A percentile compares a stretch with the other conserved stretches of the same genome.
Conservation (phyloP, 1,140 invertebrate species). For the Argopecten irradians region DNA sequence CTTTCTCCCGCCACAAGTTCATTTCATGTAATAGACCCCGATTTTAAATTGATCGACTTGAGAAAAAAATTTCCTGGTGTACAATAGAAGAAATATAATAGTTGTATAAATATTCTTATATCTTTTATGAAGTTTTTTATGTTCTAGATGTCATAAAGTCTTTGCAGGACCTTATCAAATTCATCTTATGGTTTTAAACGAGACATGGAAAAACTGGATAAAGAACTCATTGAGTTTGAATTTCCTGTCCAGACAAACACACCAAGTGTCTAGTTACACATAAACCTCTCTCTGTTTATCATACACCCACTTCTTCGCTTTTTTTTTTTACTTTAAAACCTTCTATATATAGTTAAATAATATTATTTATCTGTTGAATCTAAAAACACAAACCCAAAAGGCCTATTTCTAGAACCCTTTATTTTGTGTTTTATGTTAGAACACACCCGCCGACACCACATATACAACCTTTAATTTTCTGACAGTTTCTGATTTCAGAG, state of each 20-base stretch:
- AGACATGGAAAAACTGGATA: neutral
- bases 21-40: neutral
- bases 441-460: neutral
- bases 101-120: neutral
- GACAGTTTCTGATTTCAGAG: too few species aligned
- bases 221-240: neutral
- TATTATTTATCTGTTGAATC: neutral
- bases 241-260: neutral
- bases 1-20: neutral
- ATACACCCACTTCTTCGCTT: neutral
- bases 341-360: neutral
- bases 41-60: neutral
- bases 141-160: neutral
- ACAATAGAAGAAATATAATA: constrained; percentile 1
- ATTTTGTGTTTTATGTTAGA: neutral
- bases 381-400: neutral
- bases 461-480: too few species aligned
- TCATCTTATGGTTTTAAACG: neutral
- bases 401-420: too few species aligned
- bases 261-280: neutral
- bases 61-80: neutral
- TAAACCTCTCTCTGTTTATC: neutral
- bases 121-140: neutral
- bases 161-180: neutral
- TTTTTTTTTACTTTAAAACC: neutral